Conservation (phyloP, 2,888 invertebrate species). For the Mesorhabditis spiculigera region DNA sequence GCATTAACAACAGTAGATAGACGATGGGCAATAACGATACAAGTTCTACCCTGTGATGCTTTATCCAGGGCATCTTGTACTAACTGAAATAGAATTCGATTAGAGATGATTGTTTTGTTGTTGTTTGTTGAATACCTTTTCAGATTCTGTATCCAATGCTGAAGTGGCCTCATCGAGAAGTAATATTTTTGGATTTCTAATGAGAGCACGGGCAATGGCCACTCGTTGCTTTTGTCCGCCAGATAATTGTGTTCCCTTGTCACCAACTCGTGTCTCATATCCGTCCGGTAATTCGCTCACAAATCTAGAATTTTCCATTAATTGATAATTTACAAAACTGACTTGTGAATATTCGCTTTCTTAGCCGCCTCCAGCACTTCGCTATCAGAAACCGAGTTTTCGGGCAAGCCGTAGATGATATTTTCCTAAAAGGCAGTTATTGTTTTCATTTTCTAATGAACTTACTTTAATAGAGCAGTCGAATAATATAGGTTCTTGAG, state of each 20-base stretch:
- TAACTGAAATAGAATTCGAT: neutral
- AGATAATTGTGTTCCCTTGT: conserved; percentile 57
- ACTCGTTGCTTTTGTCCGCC: conserved; percentile 59
- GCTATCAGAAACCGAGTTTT: conserved; percentile 45
- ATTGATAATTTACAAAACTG: too few relatives aligned
- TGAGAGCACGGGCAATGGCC: conserved; percentile 58
- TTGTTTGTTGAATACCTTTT: conserved; percentile 6
- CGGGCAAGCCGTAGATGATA: conserved; percentile 41
- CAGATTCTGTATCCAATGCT: conserved; percentile 47
- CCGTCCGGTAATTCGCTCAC: conserved; percentile 7
- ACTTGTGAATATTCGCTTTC: conserved; percentile 61
- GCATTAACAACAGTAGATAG: conserved; percentile 62
- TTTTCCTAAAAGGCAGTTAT: conserved; percentile 25
- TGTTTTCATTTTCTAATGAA: neutral
- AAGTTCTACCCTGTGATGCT: conserved; percentile 59
- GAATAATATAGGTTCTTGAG: conserved; percentile 60
- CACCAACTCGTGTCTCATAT: conserved; percentile 47
- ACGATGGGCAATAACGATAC: conserved; percentile 60
- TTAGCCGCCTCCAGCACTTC: conserved; percentile 57
- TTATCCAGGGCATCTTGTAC: conserved; percentile 60
- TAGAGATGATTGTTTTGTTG: neutral
- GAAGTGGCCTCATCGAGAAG: conserved; percentile 59
- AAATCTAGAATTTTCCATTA: conserved; percentile 9
- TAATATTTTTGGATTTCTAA: conserved; percentile 52
- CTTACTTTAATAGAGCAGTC: conserved; percentile 52